Conservation (phyloP, 2,888 invertebrate genomes). For the Chelonus formosanus region DNA sequence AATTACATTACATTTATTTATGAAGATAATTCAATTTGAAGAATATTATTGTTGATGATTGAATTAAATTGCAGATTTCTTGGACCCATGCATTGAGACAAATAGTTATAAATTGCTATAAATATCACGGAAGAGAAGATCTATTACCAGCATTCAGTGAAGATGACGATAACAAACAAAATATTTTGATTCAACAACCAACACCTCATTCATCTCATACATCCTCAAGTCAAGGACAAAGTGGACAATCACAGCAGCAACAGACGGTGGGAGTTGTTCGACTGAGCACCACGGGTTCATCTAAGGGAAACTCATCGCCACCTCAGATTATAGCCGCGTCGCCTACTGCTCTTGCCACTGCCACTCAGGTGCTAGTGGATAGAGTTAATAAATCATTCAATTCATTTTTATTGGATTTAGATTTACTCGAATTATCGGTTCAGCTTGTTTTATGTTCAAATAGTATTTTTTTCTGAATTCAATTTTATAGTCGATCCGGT, state of each 20-base stretch:
- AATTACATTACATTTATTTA: not conserved
- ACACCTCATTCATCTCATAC: slow-evolving; percentile 58
- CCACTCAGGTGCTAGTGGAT: slow-evolving; percentile 64
- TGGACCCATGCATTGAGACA: slow-evolving; percentile 97
- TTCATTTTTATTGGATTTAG: slow-evolving; percentile 29
- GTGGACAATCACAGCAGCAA: slow-evolving; percentile 45
- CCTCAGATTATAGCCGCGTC: slow-evolving; percentile 62
- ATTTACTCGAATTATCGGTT: slow-evolving; percentile 20
- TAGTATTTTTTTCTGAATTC: slow-evolving; percentile 38
- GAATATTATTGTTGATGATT: not conserved
- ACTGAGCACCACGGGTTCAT: slow-evolving; percentile 61
- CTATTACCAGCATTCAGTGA: slow-evolving; percentile 93
- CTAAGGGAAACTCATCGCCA: slow-evolving; percentile 65
- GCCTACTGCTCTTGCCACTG: slow-evolving; percentile 62
- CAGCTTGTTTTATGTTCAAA: slow-evolving; percentile 32
- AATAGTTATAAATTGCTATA: slow-evolving; percentile 97
- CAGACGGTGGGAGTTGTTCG: slow-evolving; percentile 65
- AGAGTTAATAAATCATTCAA: slow-evolving; percentile 28
- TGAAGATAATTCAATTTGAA: not conserved
- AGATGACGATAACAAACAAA: slow-evolving; percentile 75
- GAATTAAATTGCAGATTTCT: slow-evolving; percentile 77
- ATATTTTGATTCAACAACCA: slow-evolving; percentile 69
- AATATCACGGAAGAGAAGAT: slow-evolving; percentile 96
- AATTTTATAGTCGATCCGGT: slow-evolving; percentile 46
- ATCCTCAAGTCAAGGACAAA: slow-evolving; percentile 50